These are phyloP conservation scores for Varanus komodoensis DNA, from an alignment of 2,113 vertebrate species.

Conservation along the genomic window DNA sequence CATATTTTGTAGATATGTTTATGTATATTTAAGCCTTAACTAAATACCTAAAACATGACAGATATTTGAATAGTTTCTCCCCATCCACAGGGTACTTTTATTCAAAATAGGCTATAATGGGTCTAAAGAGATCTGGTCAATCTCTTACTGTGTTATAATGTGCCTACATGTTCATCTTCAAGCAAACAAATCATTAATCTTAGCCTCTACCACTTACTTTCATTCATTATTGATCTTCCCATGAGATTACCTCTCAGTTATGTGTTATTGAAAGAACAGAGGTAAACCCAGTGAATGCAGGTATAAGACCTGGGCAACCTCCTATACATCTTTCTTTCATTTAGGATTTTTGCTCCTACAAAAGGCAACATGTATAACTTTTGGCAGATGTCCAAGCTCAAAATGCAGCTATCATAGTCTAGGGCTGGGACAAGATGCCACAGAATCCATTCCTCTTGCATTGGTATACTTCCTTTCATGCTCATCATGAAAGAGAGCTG, in stretches of 20 bases:
- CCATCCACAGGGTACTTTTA: slow-evolving; percentile 1
- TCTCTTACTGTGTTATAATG: slow-evolving; percentile 27
- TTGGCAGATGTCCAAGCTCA: background rate
- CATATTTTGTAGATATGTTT: background rate
- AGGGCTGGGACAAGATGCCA: too few relatives aligned
- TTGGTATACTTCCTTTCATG: too few relatives aligned
- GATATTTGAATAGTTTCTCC: background rate
- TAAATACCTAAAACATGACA: slow-evolving; percentile 15
- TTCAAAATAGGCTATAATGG: background rate
- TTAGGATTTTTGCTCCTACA: background rate
- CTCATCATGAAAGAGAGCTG: too few relatives aligned
- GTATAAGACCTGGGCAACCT: background rate
- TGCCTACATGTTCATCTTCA: background rate
- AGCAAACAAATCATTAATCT: slow-evolving; percentile 33
- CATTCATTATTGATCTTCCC: slow-evolving; percentile 25
- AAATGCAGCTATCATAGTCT: too few relatives aligned
- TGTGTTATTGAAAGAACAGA: slow-evolving; percentile 36
- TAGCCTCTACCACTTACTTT: slow-evolving; percentile 23
- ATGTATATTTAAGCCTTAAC: slow-evolving; percentile 5
- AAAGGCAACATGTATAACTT: background rate
- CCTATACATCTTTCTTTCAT: background rate
- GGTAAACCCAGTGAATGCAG: background rate
- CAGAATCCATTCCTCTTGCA: too few relatives aligned
- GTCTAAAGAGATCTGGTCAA: slow-evolving; percentile 1
- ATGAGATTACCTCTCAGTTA: background rate